These are phyloP conservation scores for Esox niger DNA, from an alignment of 2,113 vertebrate genomes.

Conservation along the genomic window DNA sequence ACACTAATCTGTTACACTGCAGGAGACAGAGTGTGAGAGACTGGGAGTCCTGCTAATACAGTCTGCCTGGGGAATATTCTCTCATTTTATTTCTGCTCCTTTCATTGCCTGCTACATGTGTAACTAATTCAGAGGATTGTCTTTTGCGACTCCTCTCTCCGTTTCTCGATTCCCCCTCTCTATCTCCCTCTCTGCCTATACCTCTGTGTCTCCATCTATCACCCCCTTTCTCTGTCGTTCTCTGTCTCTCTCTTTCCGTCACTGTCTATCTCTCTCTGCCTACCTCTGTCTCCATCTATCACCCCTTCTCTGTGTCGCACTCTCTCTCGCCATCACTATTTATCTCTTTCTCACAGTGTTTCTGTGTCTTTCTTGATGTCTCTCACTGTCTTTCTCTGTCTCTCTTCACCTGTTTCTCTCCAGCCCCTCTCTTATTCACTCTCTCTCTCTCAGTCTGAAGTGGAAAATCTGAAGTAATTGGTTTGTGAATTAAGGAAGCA, in stretches of 20 bases:
- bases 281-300: background rate
- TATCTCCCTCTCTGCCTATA: conserved; percentile 53
- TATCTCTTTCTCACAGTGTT: conserved; percentile 56
- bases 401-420: background rate
- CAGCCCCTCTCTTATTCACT: conserved; percentile 34
- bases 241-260: no score
- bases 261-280: background rate
- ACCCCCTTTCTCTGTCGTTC: background rate
- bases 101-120: background rate
- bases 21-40: background rate
- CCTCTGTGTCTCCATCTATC: conserved; percentile 31
- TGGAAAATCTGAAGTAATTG: conserved; percentile 79
- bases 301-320: conserved; percentile 25
- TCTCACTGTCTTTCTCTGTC: conserved; percentile 6
- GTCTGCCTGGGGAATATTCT: background rate
- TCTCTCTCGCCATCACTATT: conserved; percentile 28
- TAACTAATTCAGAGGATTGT: background rate
- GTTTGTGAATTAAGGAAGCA: conserved; percentile 73
- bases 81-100: background rate
- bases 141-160: background rate
- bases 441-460: conserved; percentile 49
- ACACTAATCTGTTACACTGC: background rate
- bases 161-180: conserved; percentile 29
- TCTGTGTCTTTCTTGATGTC: conserved; percentile 28
- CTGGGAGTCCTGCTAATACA: background rate